These are phyloP conservation scores for Rhabdophis nuchalis DNA, from an alignment of 2,797 vertebrate genomes.

Conservation along the genomic window DNA sequence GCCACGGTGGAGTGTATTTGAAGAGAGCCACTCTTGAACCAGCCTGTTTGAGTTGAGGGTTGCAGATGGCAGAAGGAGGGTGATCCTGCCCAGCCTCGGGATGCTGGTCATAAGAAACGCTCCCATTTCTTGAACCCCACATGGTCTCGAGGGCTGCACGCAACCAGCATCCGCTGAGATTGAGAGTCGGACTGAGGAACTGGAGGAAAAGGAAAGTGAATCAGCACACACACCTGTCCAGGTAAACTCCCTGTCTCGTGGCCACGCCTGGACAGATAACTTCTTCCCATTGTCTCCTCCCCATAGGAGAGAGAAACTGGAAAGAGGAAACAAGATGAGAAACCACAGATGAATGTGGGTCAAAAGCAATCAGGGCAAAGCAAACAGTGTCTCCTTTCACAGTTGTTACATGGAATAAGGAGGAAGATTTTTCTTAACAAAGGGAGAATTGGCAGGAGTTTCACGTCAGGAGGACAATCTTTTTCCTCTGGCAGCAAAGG, in stretches of 20 bases:
- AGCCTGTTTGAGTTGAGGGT: background rate
- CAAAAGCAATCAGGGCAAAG: background rate
- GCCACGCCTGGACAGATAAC: background rate
- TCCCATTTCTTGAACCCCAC: background rate
- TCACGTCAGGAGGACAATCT: background rate
- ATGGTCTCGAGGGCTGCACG: background rate
- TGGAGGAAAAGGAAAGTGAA: background rate
- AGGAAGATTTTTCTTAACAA: background rate
- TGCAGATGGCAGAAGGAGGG: background rate
- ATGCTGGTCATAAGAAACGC: background rate
- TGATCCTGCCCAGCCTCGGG: background rate
- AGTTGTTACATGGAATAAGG: background rate
- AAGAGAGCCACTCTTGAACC: conserved; percentile 40
- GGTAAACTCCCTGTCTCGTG: background rate
- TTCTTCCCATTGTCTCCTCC: background rate
- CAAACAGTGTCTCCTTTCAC: background rate
- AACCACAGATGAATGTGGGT: background rate
- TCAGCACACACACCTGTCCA: background rate
- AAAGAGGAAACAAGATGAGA: background rate
- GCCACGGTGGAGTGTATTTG: conserved; percentile 61
- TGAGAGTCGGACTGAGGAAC: background rate
- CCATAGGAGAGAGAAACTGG: background rate
- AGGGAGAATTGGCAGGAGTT: no score
- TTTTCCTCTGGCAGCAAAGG: background rate
- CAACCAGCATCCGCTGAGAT: background rate